These are phyloP conservation scores for Betta splendens DNA, from an alignment of 2,797 vertebrate species.

Conservation along the genomic window DNA sequence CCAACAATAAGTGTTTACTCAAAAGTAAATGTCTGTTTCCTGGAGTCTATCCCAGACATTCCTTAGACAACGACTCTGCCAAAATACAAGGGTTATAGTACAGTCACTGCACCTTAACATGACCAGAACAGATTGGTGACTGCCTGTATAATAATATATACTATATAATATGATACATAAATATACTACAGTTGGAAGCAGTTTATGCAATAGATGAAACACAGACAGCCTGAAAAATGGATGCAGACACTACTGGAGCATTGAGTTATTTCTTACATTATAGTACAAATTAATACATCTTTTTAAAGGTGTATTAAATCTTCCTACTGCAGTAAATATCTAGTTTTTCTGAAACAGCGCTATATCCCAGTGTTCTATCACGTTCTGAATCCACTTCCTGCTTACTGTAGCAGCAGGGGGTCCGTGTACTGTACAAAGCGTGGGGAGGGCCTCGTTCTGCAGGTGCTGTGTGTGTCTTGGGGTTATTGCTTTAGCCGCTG, in stretches of 20 bases:
- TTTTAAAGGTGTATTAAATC: no score
- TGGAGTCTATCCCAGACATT: no score
- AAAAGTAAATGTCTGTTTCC: no score
- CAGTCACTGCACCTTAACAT: no score
- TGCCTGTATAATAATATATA: no score
- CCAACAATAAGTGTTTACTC: no score
- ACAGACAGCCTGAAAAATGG: background rate
- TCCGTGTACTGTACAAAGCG: conserved; percentile 10
- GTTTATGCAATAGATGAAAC: background rate
- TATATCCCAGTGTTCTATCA: conserved; percentile 20
- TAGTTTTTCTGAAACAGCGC: conserved; percentile 23
- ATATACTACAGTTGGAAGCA: background rate
- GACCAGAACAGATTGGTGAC: no score
- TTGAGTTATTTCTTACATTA: background rate
- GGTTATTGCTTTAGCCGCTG: conserved; percentile 43
- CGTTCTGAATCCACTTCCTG: conserved; percentile 24
- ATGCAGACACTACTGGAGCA: background rate
- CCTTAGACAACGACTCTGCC: no score
- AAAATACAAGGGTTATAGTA: no score
- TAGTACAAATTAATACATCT: no score
- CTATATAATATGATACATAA: no score
- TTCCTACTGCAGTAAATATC: conserved; percentile 20
- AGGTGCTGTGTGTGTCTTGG: conserved; percentile 52
- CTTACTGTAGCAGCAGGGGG: conserved; percentile 33
- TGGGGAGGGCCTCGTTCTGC: conserved; percentile 28